Evolutionary conservation across 2,888 invertebrate genomes (phyloP), one percentile per base, ranked within the genome.

Genomic region (Hydraecia micacea): DNA sequence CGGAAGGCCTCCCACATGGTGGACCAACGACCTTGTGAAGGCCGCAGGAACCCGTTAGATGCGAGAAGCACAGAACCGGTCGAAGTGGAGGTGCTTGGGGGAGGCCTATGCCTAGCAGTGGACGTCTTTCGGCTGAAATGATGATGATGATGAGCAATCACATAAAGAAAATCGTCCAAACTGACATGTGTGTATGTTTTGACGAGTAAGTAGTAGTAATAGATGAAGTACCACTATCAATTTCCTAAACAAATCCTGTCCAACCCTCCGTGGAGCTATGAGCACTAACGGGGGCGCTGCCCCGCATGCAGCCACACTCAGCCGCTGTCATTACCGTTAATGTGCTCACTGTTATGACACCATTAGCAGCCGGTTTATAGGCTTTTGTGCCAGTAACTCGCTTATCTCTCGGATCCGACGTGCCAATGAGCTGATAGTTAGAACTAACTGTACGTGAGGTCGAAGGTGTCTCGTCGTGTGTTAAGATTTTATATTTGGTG

Each of bases 291-390:
- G 84, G 87, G 79, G 32, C 79, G 32, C 18, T 39, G 79, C 42
- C 42, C 73, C 15, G 73, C 46, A 21, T 63, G 86, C 82, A 86
- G 68, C 63, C 46, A 11, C 77, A 42, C 77, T 66, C 66, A 15
- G 78, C 21, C 46, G n/a, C 36, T 46, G 63, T 79, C 83, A 85
- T 85, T 81, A 85, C 52, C 62, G 68, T 63, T 85, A 87, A 87
- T 87, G 87, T 63, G 67, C 67, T 42, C 85, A 55, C 49, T 74
- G 88, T 81, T 85, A 87, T 87, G 87, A 76, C 76, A 74, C 82
- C 86, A 71, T 85, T 85, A 75, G 71, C 73, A 60, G 69, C 65
- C 66, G 65, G 86, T 67, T 75, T 85, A 76, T 76, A 71, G 88
- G 82, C 73, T 73, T 68, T 65, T 65, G 75, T n/a, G 76, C 36